Conservation (phyloP, 2,888 invertebrate species). For the Autographa pulchrina region DNA sequence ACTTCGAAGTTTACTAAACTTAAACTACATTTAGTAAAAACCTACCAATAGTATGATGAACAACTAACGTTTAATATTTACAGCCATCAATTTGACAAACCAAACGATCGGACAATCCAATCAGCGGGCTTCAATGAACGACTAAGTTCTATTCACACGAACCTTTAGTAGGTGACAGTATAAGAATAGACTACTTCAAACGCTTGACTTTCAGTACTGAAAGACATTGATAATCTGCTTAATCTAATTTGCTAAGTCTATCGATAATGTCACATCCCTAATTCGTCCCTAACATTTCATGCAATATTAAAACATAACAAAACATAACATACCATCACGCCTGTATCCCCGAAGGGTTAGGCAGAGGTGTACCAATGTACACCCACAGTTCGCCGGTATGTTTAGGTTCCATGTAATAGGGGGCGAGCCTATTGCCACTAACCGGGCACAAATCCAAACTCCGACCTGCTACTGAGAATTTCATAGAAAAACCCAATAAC, state of each 20-base stretch:
- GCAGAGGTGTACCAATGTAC: too few species aligned
- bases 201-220: neutral
- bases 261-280: neutral
- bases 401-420: too few species aligned
- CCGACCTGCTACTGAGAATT: too few species aligned
- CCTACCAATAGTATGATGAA: neutral
- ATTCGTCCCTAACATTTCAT: neutral
- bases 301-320: too few species aligned
- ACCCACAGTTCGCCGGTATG: too few species aligned
- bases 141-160: neutral
- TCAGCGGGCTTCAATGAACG: neutral
- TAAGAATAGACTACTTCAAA: neutral
- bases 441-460: too few species aligned
- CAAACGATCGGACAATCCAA: slow-evolving; percentile 1
- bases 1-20: neutral
- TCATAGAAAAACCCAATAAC: too few species aligned
- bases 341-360: too few species aligned
- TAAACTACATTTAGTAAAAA: neutral
- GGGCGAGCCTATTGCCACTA: too few species aligned
- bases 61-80: neutral
- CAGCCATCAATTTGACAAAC: neutral
- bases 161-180: neutral
- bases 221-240: too few species aligned
- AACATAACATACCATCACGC: too few species aligned
- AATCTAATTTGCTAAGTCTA: too few species aligned